These are phyloP conservation scores for Brienomyrus longianalis DNA, from an alignment of 2,113 vertebrate genomes.

Conservation along the genomic window DNA sequence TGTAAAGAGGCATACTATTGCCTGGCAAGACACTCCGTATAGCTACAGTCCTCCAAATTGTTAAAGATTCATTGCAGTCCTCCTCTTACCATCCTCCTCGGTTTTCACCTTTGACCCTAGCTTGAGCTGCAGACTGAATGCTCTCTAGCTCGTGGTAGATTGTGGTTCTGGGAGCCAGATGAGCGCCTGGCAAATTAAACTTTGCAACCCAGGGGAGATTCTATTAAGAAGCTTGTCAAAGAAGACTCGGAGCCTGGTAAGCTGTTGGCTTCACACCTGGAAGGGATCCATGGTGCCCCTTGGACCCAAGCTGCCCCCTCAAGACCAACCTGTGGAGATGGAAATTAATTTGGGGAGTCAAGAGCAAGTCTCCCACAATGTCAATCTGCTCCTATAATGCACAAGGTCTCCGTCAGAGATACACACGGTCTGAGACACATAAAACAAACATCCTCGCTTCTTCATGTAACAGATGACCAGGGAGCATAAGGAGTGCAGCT, in stretches of 20 bases:
- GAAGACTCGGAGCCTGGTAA: neutral
- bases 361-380: neutral
- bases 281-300: neutral
- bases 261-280: neutral
- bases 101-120: neutral
- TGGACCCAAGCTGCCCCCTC: neutral
- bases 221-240: neutral
- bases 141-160: neutral
- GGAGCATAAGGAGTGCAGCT: neutral
- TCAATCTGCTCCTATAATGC: neutral
- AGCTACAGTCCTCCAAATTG: neutral
- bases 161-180: neutral
- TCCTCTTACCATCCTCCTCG: neutral
- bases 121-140: neutral
- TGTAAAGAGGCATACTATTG: neutral
- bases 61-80: neutral
- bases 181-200: neutral
- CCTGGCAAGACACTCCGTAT: neutral
- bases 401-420: neutral
- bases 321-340: neutral
- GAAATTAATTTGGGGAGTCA: neutral
- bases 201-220: neutral
- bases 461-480: neutral
- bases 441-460: neutral
- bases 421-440: neutral